These are phyloP conservation scores for Theretra japonica DNA, from an alignment of 2,888 invertebrate species.

Conservation along the genomic window DNA sequence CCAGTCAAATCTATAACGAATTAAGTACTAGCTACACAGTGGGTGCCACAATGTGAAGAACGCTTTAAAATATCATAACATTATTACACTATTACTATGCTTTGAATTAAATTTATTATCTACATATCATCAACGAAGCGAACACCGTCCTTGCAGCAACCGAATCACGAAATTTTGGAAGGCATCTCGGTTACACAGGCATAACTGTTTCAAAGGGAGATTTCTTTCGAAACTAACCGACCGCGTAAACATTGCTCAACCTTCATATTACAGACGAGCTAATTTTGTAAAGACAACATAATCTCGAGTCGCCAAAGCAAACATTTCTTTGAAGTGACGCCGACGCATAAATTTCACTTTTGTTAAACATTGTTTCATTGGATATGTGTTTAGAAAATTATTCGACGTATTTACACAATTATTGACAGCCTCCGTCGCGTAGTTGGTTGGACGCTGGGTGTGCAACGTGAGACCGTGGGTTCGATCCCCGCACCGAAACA, in stretches of 20 bases:
- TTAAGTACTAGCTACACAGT: too few relatives aligned
- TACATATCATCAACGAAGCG: neutral
- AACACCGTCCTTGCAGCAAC: neutral
- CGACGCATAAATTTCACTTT: constrained; percentile 68
- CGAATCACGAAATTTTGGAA: neutral
- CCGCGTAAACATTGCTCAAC: constrained; percentile 71
- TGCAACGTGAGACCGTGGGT: too few relatives aligned
- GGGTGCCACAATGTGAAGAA: too few relatives aligned
- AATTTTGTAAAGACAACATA: constrained; percentile 79
- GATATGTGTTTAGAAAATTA: constrained; percentile 25
- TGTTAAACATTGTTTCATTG: constrained; percentile 38
- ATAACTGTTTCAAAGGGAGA: constrained; percentile 30
- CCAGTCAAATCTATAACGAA: too few relatives aligned
- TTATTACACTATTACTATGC: neutral
- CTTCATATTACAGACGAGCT: constrained; percentile 64
- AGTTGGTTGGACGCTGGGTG: too few relatives aligned
- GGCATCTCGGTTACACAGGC: neutral
- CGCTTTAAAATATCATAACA: too few relatives aligned
- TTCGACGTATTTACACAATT: constrained; percentile 4
- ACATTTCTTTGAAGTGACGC: constrained; percentile 70
- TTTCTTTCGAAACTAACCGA: constrained; percentile 64
- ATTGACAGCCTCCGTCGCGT: too few relatives aligned
- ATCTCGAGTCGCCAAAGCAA: constrained; percentile 66
- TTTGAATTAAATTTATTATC: neutral
- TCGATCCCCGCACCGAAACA: too few relatives aligned